These are phyloP conservation scores for Philypnodon macrostomus DNA, from an alignment of 2,797 vertebrate species.

Conservation along the genomic window DNA sequence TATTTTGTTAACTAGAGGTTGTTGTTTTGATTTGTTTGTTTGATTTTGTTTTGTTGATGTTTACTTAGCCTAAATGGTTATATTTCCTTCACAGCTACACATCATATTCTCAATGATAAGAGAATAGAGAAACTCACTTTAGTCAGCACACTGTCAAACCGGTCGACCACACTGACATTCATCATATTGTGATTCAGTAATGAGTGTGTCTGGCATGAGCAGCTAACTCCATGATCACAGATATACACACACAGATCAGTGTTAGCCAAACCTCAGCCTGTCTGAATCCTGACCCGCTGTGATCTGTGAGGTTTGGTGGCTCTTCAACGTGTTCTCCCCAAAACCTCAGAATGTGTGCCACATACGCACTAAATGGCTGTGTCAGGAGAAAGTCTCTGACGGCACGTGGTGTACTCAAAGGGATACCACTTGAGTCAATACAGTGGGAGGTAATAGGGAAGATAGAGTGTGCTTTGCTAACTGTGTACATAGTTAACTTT, in stretches of 20 bases:
- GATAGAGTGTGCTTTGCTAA: conserved; percentile 14
- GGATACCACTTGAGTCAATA: conserved; percentile 41
- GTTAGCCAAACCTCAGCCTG: conserved; percentile 70
- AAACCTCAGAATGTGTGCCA: conserved; percentile 73
- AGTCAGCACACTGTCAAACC: conserved; percentile 42
- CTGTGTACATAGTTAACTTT: too few species aligned
- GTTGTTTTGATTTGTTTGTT: too few species aligned
- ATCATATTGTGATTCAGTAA: conserved; percentile 56
- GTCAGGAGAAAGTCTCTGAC: conserved; percentile 64
- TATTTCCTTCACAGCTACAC: conserved; percentile 18
- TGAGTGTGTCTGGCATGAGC: conserved; percentile 47
- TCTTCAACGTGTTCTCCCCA: conserved; percentile 65
- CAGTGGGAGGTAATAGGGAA: conserved; percentile 23
- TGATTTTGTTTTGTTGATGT: conserved; percentile 17
- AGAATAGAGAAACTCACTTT: conserved; percentile 14
- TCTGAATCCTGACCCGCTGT: conserved; percentile 66
- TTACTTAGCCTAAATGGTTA: conserved; percentile 18
- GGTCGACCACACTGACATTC: conserved; percentile 52
- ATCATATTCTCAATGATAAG: conserved; percentile 6
- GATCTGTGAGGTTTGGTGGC: conserved; percentile 65
- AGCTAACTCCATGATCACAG: conserved; percentile 54
- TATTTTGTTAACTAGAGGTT: too few species aligned
- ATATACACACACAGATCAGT: conserved; percentile 52
- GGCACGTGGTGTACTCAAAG: conserved; percentile 40
- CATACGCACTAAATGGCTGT: conserved; percentile 65